phyloP scores from a whole-genome alignment of 2,113 vertebrate genomes.

The Grus americana region DNA sequence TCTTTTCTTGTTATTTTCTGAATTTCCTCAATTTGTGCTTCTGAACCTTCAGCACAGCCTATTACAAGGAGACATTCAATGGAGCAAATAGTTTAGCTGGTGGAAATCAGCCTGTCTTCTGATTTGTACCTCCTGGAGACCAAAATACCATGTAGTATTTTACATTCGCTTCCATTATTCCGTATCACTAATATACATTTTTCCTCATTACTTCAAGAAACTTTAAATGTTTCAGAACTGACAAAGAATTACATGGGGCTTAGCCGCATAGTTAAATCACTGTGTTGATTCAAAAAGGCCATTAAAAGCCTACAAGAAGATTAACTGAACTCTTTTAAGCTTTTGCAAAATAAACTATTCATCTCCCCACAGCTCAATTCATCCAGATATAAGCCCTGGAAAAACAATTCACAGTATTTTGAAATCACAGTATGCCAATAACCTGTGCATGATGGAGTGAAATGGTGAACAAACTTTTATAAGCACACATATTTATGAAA shows the following conservation, averaged over 20 bases:
- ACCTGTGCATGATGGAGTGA: neutral
- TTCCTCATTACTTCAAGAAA: neutral
- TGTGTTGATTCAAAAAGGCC: neutral
- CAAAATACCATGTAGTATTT: neutral
- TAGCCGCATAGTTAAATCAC: neutral
- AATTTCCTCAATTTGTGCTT: neutral
- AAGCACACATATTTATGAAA: neutral
- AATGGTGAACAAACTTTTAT: neutral
- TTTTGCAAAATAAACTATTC: neutral
- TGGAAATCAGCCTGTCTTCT: neutral
- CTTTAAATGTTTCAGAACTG: neutral
- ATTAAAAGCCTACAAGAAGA: neutral
- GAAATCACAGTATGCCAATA: neutral
- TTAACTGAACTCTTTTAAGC: neutral
- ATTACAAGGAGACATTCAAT: neutral
- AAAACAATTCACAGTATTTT: neutral
- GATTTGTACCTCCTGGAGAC: neutral
- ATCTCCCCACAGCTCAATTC: neutral
- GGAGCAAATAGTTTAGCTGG: neutral
- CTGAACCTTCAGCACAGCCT: neutral
- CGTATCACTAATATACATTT: neutral
- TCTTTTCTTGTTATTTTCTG: neutral
- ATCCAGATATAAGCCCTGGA: neutral
- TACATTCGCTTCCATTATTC: neutral
- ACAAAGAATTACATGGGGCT: neutral